Conservation (phyloP, 2,113 vertebrate genomes). For the Egretta garzetta region DNA sequence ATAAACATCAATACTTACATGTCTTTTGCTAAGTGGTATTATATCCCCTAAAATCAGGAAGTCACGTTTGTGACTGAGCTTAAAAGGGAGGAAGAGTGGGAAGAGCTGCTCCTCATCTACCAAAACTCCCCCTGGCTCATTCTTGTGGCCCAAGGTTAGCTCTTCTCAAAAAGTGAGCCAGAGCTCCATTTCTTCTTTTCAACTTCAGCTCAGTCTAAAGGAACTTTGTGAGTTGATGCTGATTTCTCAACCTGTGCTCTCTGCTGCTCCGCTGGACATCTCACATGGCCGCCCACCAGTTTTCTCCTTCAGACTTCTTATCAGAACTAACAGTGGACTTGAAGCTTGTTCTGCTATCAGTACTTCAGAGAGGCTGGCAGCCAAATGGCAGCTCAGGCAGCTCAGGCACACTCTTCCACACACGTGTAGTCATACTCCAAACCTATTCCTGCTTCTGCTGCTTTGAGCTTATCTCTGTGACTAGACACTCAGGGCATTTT, state of each 20-base stretch:
- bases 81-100: background rate
- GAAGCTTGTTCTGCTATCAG: background rate
- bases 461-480: background rate
- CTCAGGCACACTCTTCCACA: background rate
- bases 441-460: background rate
- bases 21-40: background rate
- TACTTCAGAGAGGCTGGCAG: background rate
- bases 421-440: background rate
- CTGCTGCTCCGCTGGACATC: background rate
- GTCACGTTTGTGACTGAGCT: background rate
- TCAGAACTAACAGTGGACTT: background rate
- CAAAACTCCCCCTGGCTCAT: background rate
- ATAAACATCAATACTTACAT: background rate
- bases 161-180: background rate
- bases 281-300: rapidly evolving
- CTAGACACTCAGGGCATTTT: background rate
- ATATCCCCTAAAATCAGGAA: background rate
- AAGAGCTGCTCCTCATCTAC: background rate
- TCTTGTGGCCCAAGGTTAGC: background rate
- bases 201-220: background rate
- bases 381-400: background rate
- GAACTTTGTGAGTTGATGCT: background rate
- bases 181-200: background rate
- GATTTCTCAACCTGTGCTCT: background rate
- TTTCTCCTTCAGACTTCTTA: background rate